These are phyloP conservation scores for Rousettus madagascariensis DNA, from an alignment of 2,797 vertebrate species.

Conservation along the genomic window DNA sequence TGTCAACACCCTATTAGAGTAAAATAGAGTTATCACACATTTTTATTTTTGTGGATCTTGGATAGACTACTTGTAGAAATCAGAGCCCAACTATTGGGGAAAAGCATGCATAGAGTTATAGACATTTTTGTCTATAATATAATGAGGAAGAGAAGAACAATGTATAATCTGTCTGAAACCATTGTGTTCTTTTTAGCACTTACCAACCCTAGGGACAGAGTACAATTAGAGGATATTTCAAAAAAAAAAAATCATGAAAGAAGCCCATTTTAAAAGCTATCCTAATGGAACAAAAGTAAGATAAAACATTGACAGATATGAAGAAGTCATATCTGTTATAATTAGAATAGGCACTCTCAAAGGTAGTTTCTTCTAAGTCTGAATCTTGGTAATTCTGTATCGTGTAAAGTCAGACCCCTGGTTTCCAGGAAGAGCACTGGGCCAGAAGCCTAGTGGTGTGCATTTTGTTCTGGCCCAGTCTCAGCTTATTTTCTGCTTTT, in stretches of 20 bases:
- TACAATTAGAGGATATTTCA: constrained; percentile 9
- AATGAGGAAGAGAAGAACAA: background rate
- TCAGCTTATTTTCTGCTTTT: background rate
- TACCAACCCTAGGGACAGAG: background rate
- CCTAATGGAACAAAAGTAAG: background rate
- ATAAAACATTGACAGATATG: background rate
- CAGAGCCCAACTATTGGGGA: background rate
- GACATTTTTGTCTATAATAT: background rate
- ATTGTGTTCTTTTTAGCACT: background rate
- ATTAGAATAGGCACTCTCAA: background rate
- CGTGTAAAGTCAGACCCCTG: background rate
- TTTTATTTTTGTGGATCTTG: background rate
- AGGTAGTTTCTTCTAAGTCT: background rate
- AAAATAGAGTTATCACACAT: background rate
- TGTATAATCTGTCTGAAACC: background rate
- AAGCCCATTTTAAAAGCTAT: background rate
- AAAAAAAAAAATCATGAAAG: background rate
- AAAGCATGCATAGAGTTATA: background rate
- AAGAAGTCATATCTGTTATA: background rate
- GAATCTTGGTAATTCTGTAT: background rate
- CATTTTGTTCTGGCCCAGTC: background rate
- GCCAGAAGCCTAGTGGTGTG: background rate
- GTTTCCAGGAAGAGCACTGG: background rate
- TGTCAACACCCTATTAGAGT: background rate
- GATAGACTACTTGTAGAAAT: background rate